Base-by-base conservation (phyloP, 2,797 vertebrate species). In the Sebastes hopkinsi region DNA sequence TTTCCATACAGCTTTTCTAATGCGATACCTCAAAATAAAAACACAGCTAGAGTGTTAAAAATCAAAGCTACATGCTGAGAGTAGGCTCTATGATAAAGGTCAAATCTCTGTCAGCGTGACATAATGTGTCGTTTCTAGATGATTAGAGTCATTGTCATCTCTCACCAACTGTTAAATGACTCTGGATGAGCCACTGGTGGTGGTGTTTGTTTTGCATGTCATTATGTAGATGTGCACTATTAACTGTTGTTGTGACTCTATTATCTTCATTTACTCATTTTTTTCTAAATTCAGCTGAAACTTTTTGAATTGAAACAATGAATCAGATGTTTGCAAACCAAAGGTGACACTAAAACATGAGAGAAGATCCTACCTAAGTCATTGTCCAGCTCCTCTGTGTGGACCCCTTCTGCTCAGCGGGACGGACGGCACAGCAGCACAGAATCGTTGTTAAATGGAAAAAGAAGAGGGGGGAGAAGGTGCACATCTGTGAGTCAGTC, bases 371-470 rank as follows among this genome's bases (percentile, higher is more conserved):
- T 97, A 99, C 98, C 98, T 95, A 98, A 94, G 95, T 99, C 98
- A 96, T 97, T 98, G 97, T 99, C 98, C 97, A 98, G 97, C 95
- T 99, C 98, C 94, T 99, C 98, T 91, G 98, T 99, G 88, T 99
- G 98, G 83, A 99, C 98, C 95, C 98, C 98, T 98, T 99, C 98
- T 99, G 95, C 97, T 97, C 97, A 93, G 96, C 90, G 87, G 93
- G 92, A 95, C 84, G 86, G 94, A 93, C 93, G 92, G 88, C 92
- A 92, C 92, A 93, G 94, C 91, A 86, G 94, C 94, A 95, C 42
- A 36, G 67, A 42, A 23, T 70, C 30, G 54, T 38, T 79, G 77
- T 67, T 20, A 23, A 20, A 76, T 25, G 72, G 50, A 67, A 23
- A 72, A 25, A 61, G 30, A 64, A 54, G 20, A 14, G 62, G n/a